phyloP scores from a whole-genome alignment of 2,888 invertebrate species.

The Cacoxenus indagator region DNA sequence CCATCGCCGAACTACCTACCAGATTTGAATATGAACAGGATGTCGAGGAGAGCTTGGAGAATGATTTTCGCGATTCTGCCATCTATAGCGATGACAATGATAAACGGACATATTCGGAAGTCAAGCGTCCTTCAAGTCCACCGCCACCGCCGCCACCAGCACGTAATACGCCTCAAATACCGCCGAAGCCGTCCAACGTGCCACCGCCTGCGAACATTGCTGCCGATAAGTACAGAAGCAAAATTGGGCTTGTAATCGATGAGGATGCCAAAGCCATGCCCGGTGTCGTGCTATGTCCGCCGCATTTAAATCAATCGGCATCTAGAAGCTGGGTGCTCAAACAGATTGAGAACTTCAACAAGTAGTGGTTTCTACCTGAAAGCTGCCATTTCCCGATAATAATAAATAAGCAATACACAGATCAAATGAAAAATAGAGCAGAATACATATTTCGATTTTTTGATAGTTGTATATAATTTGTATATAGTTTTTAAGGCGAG shows the following conservation, averaged over 20 bases:
- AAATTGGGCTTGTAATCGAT: not conserved
- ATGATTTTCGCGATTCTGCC: constrained; percentile 85
- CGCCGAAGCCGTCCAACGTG: constrained; percentile 52
- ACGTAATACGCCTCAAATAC: constrained; percentile 46
- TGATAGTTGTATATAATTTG: constrained; percentile 22
- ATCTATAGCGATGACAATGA: constrained; percentile 81
- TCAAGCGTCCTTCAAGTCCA: constrained; percentile 53
- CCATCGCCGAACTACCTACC: constrained; percentile 50
- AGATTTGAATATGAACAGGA: constrained; percentile 84
- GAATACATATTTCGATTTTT: constrained; percentile 31
- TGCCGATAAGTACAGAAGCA: not conserved
- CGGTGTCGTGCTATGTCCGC: constrained; percentile 56
- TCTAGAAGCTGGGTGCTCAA: constrained; percentile 70
- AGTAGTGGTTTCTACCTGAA: constrained; percentile 39
- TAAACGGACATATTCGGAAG: constrained; percentile 54
- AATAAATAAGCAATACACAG: constrained; percentile 1
- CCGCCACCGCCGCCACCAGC: constrained; percentile 58
- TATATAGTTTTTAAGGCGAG: constrained; percentile 26
- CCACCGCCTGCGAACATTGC: constrained; percentile 17
- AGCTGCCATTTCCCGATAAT: constrained; percentile 15
- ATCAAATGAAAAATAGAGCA: constrained; percentile 31
- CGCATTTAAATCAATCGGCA: constrained; percentile 58
- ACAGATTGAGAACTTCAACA: constrained; percentile 70
- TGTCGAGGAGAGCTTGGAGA: constrained; percentile 78
- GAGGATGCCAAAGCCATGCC: constrained; percentile 27